Evolutionary conservation across 2,888 invertebrate genomes (phyloP), one percentile per base, ranked within the genome.

Genomic region (Apamea crenata): DNA sequence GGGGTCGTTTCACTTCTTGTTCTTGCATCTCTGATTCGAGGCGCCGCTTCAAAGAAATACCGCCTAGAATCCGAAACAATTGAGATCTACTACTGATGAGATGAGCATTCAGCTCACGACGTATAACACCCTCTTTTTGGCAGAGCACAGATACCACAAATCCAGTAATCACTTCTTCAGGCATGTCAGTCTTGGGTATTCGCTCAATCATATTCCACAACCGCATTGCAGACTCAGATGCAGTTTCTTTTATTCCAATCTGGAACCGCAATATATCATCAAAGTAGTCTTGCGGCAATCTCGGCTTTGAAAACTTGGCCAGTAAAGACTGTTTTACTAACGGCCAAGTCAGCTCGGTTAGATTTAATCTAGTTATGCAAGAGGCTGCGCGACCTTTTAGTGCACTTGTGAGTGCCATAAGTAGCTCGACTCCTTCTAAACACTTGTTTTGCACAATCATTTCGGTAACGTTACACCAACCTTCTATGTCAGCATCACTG

Each of bases 141-240:
- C 69, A 69, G 50, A 69, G 69, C 50, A 69, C 69, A 50, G 32
- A 69, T 69, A 69, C 50, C 69, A 69, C 69, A 50, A 69, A 69
- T 21, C 69, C 69, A 69, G 69, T 69, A 50, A 69, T 69, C 32
- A 69, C 69, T 69, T 69, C 69, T 32, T 69, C 69, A 69, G 69
- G 50, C 21, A 69, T 50, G 21, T 69, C 69, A 50, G 69, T 69
- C 29, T 69, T 69, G 50, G 69, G 69, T 69, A 67, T 44, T 63
- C 63, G 63, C 29, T 63, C 63, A 16, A 63, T 63, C 63, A 63
- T 32, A 29, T 63, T 63, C 63, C 67, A 67, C 7, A 67, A 67
- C 4, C 67, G 67, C 67, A 67, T 40, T 67, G 67, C 67, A 67
- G 67, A 67, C 25, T 67, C 67, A n/a, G 67, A 67, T 67, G 67